Base-by-base conservation (phyloP, 2,888 invertebrate genomes). In the Cepaea hortensis region DNA sequence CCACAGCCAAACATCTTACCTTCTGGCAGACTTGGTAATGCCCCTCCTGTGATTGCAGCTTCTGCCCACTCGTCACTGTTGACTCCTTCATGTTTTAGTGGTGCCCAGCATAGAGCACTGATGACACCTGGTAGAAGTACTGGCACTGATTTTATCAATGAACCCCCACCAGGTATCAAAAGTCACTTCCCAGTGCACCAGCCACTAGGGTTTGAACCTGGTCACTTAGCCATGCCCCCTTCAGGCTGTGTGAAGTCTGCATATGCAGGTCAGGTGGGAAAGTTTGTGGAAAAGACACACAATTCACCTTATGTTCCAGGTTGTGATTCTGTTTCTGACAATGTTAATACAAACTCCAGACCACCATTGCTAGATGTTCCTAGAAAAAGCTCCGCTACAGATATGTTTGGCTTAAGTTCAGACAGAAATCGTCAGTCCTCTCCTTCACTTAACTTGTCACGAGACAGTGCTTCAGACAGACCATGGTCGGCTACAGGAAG, bases 201-300 rank as follows among this genome's bases (percentile, higher is more conserved):
- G 46, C 80, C 80, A 13, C 80, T 65, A 46, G 80, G 80, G 46
- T 80, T 80, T 80, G 68, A 80, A 65, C 7, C 55, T 20, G 46
- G 65, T 9, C 6, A 65, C n/a, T 13, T 62, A 6, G n/a, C 46
- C 15, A 46, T 15, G 23, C 65, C 65, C 35, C n/a, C 77, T 61
- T 77, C 23, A 77, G 11, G 23, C 77, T 55, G 77, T 23, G 77
- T 61, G 7, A 61, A 55, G 9, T 77, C 77, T n/a, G 1, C 55
- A 23, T n/a, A 13, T 61, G 55, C 18, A 23, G 3, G 23, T 77
- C 77, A 77, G 0, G 20, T 55, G 50, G 77, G 55, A 55, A 20
- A 77, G 20, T 61, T 77, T 77, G 48, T 55, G n/a, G 55, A n/a
- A 55, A 61, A 55, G 15, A 3, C 20, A 20, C 6, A 50, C 6